Conservation (phyloP, 2,113 vertebrate species). For the Archilochus colubris region DNA sequence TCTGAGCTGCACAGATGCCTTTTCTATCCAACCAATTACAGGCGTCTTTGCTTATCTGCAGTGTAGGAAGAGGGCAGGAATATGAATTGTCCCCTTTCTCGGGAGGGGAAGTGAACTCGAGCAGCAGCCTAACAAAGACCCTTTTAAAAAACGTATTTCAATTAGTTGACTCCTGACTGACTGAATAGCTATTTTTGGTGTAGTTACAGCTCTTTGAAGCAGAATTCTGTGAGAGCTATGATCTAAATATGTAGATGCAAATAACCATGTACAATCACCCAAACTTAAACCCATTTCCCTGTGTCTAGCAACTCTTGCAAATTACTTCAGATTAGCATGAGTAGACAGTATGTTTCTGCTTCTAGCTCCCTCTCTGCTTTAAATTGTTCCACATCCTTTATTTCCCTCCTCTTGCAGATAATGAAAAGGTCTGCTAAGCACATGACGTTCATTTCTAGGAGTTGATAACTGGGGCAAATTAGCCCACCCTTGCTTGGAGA, state of each 20-base stretch:
- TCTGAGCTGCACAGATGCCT: neutral
- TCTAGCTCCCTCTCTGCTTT: neutral
- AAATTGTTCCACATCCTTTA: neutral
- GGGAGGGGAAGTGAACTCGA: constrained; percentile 51
- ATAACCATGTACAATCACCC: neutral
- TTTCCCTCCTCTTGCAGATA: neutral
- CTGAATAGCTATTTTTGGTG: neutral
- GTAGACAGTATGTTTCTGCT: neutral
- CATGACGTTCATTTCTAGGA: neutral
- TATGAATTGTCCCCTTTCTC: constrained; percentile 43
- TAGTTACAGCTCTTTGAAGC: neutral
- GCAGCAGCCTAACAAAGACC: constrained; percentile 26
- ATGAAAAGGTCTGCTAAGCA: neutral
- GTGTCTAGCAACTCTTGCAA: neutral
- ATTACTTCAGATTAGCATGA: neutral
- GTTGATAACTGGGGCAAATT: neutral
- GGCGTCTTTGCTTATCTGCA: constrained; percentile 37
- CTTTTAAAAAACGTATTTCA: constrained; percentile 2
- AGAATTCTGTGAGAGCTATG: neutral
- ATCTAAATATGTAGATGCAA: neutral
- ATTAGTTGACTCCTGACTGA: neutral
- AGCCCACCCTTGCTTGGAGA: neutral
- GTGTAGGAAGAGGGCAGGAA: constrained; percentile 45
- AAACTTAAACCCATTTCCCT: neutral
- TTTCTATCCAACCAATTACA: neutral